These are phyloP conservation scores for Hemitrygon akajei DNA, from an alignment of 2,797 vertebrate species.

Conservation along the genomic window DNA sequence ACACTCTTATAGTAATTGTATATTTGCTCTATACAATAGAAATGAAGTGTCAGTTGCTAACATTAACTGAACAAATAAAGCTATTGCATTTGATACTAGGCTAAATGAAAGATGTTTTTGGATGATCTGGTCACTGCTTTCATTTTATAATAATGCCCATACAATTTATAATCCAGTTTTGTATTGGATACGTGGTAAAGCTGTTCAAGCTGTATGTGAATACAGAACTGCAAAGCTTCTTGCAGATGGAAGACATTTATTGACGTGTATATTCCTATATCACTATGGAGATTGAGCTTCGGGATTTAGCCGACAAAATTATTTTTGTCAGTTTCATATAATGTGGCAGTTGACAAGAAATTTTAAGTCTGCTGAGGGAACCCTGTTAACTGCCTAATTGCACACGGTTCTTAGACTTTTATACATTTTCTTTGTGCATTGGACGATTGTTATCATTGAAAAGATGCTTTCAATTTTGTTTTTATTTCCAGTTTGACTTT, in stretches of 20 bases:
- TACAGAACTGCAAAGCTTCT: background rate
- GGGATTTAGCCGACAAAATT: slow-evolving; percentile 50
- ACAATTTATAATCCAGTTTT: too few species aligned
- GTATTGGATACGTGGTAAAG: background rate
- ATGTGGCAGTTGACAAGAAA: slow-evolving; percentile 61
- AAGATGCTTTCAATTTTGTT: background rate
- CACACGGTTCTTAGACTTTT: slow-evolving; percentile 39
- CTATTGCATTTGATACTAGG: background rate
- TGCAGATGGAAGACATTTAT: background rate
- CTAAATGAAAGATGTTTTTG: background rate
- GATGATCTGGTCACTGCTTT: too few species aligned
- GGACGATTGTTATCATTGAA: background rate
- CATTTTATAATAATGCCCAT: too few species aligned
- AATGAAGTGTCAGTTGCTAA: background rate
- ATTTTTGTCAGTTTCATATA: slow-evolving; percentile 61
- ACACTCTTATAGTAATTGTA: background rate
- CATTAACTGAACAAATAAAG: background rate
- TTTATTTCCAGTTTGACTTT: background rate
- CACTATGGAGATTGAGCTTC: slow-evolving; percentile 53
- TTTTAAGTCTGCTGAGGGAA: slow-evolving; percentile 50
- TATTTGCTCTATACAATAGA: background rate
- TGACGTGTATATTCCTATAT: too few species aligned
- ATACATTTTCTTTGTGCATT: background rate
- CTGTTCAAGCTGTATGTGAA: background rate
- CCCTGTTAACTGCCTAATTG: slow-evolving; percentile 48